These are phyloP conservation scores for Scartelaos histophorus DNA, from an alignment of 2,113 vertebrate species.

Conservation along the genomic window DNA sequence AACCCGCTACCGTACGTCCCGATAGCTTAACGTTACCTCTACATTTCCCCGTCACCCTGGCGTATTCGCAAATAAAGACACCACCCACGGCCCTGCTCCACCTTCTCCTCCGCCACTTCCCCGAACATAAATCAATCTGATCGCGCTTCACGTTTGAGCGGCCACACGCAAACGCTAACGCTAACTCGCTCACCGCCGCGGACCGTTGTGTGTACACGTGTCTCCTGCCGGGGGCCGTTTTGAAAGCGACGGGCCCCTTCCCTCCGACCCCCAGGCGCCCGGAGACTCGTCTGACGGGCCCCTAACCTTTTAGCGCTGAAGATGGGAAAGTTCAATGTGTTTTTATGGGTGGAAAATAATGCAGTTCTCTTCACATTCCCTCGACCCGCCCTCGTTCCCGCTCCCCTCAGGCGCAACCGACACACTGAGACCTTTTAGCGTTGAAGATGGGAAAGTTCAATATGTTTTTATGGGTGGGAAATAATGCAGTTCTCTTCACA, in stretches of 20 bases:
- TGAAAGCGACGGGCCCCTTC: constrained; percentile 45
- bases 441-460: constrained; percentile 12
- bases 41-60: neutral
- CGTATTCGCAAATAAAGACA: constrained; percentile 5
- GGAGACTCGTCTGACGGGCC: constrained; percentile 41
- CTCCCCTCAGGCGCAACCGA: constrained; percentile 29
- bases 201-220: constrained; percentile 2
- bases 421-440: constrained; percentile 16
- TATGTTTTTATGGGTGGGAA: constrained; percentile 9
- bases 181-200: neutral
- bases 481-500: neutral
- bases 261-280: constrained; percentile 16
- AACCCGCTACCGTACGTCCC: too few relatives aligned
- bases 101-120: neutral
- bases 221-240: constrained; percentile 32
- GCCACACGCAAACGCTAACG: constrained; percentile 12
- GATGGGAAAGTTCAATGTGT: constrained; percentile 14
- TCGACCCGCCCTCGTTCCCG: neutral
- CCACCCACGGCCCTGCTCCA: neutral
- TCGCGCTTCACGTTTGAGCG: constrained; percentile 38
- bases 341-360: constrained; percentile 10
- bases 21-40: constrained; percentile 16
- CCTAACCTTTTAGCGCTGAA: constrained; percentile 5
- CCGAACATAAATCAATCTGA: constrained; percentile 40
- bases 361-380: neutral